Percentiles rank a stretch among this genome's conserved stretches.
These are phyloP conservation scores for Pelobates cultripes DNA, from an alignment of 2,797 vertebrate genomes.

Conservation along the genomic window DNA sequence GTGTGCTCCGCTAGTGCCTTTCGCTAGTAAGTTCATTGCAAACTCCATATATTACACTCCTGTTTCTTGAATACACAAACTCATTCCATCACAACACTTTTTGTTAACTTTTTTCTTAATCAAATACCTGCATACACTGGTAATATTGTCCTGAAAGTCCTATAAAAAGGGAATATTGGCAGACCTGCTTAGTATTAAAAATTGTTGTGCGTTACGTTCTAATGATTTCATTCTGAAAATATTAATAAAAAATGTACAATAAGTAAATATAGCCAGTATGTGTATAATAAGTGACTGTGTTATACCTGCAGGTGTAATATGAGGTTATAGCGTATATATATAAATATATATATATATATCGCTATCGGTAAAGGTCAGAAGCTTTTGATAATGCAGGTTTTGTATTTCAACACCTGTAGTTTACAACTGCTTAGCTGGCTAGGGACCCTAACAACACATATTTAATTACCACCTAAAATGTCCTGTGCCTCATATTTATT, in stretches of 20 bases:
- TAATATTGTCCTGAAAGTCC: constrained; percentile 31
- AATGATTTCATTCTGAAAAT: constrained; percentile 27
- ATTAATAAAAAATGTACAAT: constrained; percentile 36
- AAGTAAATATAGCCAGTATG: constrained; percentile 9
- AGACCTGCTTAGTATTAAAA: constrained; percentile 10
- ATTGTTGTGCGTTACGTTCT: constrained; percentile 21
- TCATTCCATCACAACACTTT: constrained; percentile 7
- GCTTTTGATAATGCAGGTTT: neutral
- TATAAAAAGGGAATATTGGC: constrained; percentile 33
- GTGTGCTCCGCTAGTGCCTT: constrained; percentile 5
- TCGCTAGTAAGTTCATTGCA: constrained; percentile 22
- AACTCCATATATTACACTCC: constrained; percentile 25
- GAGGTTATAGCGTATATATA: neutral
- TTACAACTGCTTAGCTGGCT: neutral
- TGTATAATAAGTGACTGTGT: constrained; percentile 31
- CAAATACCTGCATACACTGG: constrained; percentile 34
- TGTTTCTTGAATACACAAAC: constrained; percentile 41
- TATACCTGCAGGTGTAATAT: constrained; percentile 30
- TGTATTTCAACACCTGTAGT: constrained; percentile 2
- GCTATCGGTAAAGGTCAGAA: neutral
- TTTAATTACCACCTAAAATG: neutral
- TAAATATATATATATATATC: neutral
- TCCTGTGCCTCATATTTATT: too few relatives aligned
- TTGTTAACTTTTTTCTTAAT: constrained; percentile 16
- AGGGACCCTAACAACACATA: neutral